phyloP scores from a whole-genome alignment of 1,140 invertebrate genomes.

The Tetranychus urticae region DNA sequence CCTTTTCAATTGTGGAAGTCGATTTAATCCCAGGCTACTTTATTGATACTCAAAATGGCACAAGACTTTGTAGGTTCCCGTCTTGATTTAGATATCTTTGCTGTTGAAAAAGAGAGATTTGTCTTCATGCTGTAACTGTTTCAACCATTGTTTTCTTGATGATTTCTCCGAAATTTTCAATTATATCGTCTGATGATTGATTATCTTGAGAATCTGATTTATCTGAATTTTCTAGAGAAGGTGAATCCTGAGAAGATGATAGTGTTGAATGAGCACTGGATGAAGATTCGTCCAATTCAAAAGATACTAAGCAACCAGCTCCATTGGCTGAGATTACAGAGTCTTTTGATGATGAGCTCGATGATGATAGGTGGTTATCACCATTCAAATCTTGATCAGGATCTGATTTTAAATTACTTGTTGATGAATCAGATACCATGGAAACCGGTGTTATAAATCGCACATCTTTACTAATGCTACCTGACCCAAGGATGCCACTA shows the following conservation, averaged over 20 bases:
- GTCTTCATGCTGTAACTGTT: constrained; percentile 34
- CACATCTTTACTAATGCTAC: not conserved
- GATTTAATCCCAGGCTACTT: no score
- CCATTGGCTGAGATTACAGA: not conserved
- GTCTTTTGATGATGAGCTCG: not conserved
- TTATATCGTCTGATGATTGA: constrained; percentile 7
- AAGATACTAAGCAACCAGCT: not conserved
- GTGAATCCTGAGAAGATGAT: no score
- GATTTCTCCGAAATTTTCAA: constrained; percentile 66
- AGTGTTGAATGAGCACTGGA: not conserved
- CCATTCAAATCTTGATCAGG: not conserved
- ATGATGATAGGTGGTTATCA: not conserved
- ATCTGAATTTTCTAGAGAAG: no score
- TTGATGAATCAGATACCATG: not conserved
- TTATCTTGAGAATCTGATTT: no score
- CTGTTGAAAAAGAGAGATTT: no score
- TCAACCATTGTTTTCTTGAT: constrained; percentile 79
- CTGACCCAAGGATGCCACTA: not conserved
- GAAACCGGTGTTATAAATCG: not conserved
- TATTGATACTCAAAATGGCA: no score
- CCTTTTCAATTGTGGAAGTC: no score
- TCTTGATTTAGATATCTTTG: no score
- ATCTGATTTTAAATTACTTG: not conserved
- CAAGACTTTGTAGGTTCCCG: no score
- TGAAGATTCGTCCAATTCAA: not conserved